Conservation (phyloP, 2,113 vertebrate species). For the Scopus umbretta region DNA sequence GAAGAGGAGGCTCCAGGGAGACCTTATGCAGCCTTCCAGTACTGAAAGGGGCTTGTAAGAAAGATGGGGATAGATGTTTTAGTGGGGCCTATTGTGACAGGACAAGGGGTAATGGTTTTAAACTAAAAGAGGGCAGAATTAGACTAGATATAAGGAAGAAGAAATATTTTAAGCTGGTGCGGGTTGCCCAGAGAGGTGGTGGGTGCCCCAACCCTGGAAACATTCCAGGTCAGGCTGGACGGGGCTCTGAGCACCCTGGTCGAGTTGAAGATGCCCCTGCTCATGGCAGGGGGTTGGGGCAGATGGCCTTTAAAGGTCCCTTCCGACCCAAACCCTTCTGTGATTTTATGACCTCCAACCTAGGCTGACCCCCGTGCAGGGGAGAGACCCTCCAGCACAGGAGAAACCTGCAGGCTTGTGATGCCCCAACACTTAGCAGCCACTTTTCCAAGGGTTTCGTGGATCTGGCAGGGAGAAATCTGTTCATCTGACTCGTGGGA, state of each 20-base stretch:
- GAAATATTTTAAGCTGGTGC: background rate
- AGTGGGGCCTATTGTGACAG: background rate
- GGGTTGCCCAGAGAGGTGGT: background rate
- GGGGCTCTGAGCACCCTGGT: background rate
- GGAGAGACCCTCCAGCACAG: background rate
- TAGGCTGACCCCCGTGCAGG: background rate
- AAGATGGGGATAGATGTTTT: background rate
- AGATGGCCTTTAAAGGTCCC: background rate
- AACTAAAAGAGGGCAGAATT: background rate
- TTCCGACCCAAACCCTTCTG: background rate
- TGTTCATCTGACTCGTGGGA: accelerated
- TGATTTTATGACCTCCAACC: background rate
- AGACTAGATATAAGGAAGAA: background rate
- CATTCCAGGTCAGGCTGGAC: background rate
- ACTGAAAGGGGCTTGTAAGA: background rate
- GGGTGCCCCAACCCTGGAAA: background rate
- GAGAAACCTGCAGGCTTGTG: background rate
- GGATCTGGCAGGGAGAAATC: background rate
- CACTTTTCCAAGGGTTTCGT: background rate
- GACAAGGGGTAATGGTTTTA: background rate
- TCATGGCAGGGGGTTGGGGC: background rate
- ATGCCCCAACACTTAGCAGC: background rate
- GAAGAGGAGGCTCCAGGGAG: background rate
- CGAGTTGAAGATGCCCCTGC: background rate
- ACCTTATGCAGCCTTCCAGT: background rate